These are phyloP conservation scores for Xiphorhynchus elegans DNA, from an alignment of 2,113 vertebrate genomes.

Conservation along the genomic window DNA sequence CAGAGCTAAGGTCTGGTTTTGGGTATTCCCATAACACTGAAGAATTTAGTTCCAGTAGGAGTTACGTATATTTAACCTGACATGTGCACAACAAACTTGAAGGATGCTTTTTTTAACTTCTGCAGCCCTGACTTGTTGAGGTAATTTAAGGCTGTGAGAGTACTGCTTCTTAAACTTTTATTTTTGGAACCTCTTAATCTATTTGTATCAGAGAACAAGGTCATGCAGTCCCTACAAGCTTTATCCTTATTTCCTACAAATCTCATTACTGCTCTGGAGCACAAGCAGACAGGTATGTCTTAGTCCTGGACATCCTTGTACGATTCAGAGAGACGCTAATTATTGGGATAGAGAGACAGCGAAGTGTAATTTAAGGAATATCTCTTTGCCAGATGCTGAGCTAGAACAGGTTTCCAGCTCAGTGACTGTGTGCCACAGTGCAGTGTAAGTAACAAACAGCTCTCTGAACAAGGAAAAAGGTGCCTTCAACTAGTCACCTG, in stretches of 20 bases:
- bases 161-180: slow-evolving; percentile 51
- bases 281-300: not conserved
- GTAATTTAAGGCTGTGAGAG: slow-evolving; percentile 15
- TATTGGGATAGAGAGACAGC: not conserved
- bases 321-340: not conserved
- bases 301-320: not conserved
- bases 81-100: not conserved
- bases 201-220: slow-evolving; percentile 50
- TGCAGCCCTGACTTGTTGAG: not conserved
- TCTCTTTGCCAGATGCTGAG: not conserved
- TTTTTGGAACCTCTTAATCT: slow-evolving; percentile 64
- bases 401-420: not conserved
- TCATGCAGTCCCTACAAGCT: slow-evolving; percentile 27
- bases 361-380: not conserved
- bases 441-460: not conserved
- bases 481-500: not conserved
- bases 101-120: not conserved
- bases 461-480: not conserved
- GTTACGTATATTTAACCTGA: slow-evolving; percentile 28
- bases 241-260: slow-evolving; percentile 63
- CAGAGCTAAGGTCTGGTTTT: not conserved
- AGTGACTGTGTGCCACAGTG: not conserved
- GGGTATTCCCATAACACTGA: not conserved
- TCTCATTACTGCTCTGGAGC: slow-evolving; percentile 42
- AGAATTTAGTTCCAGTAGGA: not conserved